Base-by-base conservation (phyloP, 2,888 invertebrate species). In the Hypomecis punctinalis region DNA sequence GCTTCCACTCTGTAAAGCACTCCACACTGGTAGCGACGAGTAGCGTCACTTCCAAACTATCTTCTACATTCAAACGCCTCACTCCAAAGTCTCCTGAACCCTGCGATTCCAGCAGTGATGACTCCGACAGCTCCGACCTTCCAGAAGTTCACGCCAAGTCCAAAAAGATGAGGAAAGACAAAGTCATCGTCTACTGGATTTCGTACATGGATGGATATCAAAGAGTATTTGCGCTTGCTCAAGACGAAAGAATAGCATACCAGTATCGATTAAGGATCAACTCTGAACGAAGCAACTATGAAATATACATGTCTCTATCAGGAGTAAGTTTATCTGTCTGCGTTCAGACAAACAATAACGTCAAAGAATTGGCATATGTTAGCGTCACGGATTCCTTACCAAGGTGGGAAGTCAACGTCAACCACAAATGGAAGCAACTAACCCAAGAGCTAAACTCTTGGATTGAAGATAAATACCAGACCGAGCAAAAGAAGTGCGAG, bases 341-440 rank as follows among this genome's bases (percentile, higher is more conserved):
- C 68, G 88, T 92, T 0, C 88, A 89, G 67, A 86, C 87, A 3
- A 83, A 79, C 7, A 75, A 77, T 5, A 84, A 84, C 54, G 85
- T 89, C 0, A 94, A 94, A 71, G 97, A 97, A 82, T 90, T 97
- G 54, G 94, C 96, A 0, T 96, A 96, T 72, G 81, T 95, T 0
- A 95, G 95, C 70, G 74, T 96, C 23, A 93, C 94, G 0, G 95
- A 96, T 75, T 94, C 95, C 0, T 94, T 97, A 0, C 95, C 97
- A 0, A 93, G 96, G 65, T 97, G 97, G 97, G 97, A 97, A 83
- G 96, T 97, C 1, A 96, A 96, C 76, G 95, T 97, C 0, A 96
- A 96, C 13, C 95, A 95, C 73, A 95, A 95, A 78, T 97, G 97
- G 97, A 97, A 97, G 81, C 94, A 95, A 40, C 85, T 97, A 3